Conservation (phyloP, 2,888 invertebrate genomes). For the Melanophora roralis region DNA sequence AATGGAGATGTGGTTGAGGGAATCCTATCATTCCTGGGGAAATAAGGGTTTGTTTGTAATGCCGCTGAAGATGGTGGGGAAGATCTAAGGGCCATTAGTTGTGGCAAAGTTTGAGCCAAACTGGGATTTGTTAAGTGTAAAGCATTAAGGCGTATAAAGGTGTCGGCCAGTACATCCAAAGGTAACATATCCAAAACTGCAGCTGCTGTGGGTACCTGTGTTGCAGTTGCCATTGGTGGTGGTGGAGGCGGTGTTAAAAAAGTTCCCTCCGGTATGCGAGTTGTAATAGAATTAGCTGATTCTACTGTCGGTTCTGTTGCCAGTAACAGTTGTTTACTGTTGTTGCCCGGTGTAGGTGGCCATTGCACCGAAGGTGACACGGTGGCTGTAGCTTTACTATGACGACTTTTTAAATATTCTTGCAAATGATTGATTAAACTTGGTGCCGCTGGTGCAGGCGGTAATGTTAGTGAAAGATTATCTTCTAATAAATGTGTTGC, state of each 20-base stretch:
- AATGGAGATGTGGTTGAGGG: background rate
- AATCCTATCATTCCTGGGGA: background rate
- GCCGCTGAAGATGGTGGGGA: background rate
- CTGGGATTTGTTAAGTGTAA: conserved; percentile 43
- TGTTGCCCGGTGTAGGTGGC: background rate
- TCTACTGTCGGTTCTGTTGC: background rate
- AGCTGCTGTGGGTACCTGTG: conserved; percentile 12
- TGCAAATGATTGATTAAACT: conserved; percentile 41
- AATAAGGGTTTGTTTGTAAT: background rate
- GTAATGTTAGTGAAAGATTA: background rate
- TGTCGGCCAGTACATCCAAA: conserved; percentile 49
- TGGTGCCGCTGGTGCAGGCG: background rate
- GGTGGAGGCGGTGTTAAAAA: conserved; percentile 12
- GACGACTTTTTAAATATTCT: conserved; percentile 26
- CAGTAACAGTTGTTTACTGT: conserved; percentile 43
- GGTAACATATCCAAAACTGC: conserved; percentile 50
- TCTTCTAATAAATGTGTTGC: conserved; percentile 6
- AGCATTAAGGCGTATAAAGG: conserved; percentile 51
- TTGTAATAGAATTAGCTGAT: background rate
- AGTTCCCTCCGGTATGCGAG: background rate
- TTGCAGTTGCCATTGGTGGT: background rate
- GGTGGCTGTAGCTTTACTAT: background rate
- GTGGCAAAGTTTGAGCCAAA: conserved; percentile 8
- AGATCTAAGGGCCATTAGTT: conserved; percentile 9
- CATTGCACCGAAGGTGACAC: background rate